These are phyloP conservation scores for Lepisosteus osseus DNA, from an alignment of 2,113 vertebrate genomes.

Conservation along the genomic window DNA sequence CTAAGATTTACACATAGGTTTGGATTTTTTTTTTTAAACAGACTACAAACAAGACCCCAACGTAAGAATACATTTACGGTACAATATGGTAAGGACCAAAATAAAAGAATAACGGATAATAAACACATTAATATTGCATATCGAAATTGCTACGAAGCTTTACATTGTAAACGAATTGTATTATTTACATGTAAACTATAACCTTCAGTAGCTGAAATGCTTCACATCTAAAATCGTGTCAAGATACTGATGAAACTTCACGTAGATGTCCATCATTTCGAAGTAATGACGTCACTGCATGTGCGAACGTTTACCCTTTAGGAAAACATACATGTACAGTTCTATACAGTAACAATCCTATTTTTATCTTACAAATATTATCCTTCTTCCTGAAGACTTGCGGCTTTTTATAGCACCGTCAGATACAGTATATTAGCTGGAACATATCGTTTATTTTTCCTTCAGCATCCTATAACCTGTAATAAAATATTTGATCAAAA, in stretches of 20 bases:
- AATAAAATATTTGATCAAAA: too few relatives aligned
- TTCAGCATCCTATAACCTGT: too few relatives aligned
- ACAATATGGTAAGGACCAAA: conserved; percentile 17
- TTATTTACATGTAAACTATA: conserved; percentile 25
- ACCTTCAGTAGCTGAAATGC: not conserved
- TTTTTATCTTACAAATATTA: too few relatives aligned
- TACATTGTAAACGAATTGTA: conserved; percentile 8
- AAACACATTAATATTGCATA: conserved; percentile 15
- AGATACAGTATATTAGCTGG: too few relatives aligned
- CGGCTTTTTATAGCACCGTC: too few relatives aligned
- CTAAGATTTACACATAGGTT: conserved; percentile 15
- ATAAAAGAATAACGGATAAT: not conserved
- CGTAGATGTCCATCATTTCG: not conserved
- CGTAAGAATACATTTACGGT: conserved; percentile 5
- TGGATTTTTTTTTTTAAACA: conserved; percentile 28
- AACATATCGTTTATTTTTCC: too few relatives aligned
- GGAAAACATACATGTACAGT: not conserved
- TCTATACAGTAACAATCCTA: not conserved
- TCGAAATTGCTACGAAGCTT: conserved; percentile 13
- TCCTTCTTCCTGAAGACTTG: too few relatives aligned
- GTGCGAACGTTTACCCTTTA: conserved; percentile 3
- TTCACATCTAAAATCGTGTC: not conserved
- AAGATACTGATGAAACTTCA: not conserved
- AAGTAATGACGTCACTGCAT: conserved; percentile 9
- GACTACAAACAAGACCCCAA: conserved; percentile 22